phyloP scores from a whole-genome alignment of 2,113 vertebrate genomes.

The Martes martes region DNA sequence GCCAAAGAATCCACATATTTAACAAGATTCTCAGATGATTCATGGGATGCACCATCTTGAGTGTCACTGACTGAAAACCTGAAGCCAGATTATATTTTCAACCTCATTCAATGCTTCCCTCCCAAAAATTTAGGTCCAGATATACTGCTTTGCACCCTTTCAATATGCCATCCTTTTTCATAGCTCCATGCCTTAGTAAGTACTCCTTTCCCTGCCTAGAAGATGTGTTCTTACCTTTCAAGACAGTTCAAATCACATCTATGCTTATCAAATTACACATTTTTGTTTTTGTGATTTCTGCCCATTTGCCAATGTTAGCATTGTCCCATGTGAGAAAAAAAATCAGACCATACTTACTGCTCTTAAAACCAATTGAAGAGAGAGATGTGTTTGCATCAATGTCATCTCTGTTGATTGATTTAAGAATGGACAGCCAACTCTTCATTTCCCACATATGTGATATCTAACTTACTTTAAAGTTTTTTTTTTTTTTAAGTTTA shows the following conservation, averaged over 20 bases:
- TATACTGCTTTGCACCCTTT: background rate
- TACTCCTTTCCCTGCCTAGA: background rate
- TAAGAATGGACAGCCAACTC: background rate
- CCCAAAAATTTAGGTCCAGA: background rate
- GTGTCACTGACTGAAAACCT: background rate
- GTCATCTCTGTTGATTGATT: background rate
- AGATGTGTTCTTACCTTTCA: background rate
- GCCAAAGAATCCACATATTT: background rate
- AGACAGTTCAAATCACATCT: background rate
- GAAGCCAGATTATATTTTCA: background rate
- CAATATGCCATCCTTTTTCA: background rate
- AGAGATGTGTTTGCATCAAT: background rate
- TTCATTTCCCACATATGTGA: background rate
- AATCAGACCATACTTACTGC: background rate
- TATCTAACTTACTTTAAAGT: background rate
- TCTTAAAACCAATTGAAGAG: background rate
- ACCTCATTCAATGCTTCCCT: background rate
- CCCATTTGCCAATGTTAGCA: background rate
- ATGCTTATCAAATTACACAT: background rate
- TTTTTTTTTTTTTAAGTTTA: too few relatives aligned
- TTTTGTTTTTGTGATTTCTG: background rate
- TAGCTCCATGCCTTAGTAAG: background rate
- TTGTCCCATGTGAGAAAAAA: background rate
- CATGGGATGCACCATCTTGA: background rate
- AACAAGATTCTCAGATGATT: background rate